phyloP scores from a whole-genome alignment of 37 sponge, comb jelly and placozoan genomes.

The Hexactinellida sp. region DNA sequence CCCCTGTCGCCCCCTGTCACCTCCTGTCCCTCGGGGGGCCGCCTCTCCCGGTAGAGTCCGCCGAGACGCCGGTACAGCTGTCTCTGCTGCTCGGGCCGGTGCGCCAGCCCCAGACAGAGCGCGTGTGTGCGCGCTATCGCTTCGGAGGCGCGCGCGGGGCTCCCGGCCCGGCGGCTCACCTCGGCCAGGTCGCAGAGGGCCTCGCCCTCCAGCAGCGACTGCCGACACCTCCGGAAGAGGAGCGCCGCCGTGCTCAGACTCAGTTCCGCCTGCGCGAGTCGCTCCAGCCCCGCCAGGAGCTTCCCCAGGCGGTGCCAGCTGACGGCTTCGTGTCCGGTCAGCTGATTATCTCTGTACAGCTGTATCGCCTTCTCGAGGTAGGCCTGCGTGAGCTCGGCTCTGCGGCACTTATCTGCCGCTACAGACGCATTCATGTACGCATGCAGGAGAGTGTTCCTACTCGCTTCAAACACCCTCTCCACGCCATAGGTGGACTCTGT shows the following conservation, averaged over 20 bases:
- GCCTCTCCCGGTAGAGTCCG: background rate
- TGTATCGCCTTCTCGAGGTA: conserved; percentile 6
- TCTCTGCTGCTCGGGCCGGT: background rate
- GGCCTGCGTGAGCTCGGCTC: background rate
- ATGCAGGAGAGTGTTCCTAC: background rate
- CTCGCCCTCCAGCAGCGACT: background rate
- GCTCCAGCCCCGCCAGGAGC: background rate
- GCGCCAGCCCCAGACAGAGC: background rate
- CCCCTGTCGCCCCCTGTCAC: background rate
- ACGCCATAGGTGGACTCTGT: background rate
- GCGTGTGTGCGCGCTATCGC: background rate
- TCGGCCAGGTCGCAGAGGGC: background rate
- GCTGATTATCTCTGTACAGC: background rate
- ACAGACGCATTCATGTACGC: background rate
- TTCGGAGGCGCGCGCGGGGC: background rate
- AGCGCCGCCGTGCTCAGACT: background rate
- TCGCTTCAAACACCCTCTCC: background rate
- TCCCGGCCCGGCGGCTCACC: background rate
- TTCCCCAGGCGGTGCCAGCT: background rate
- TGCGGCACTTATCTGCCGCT: background rate
- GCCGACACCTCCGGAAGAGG: background rate
- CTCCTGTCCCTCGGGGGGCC: background rate
- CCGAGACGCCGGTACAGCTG: background rate
- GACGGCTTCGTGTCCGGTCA: background rate
- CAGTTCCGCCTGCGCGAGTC: background rate